Conservation (phyloP, 2,888 invertebrate species). For the Eutolmus rufibarbis region DNA sequence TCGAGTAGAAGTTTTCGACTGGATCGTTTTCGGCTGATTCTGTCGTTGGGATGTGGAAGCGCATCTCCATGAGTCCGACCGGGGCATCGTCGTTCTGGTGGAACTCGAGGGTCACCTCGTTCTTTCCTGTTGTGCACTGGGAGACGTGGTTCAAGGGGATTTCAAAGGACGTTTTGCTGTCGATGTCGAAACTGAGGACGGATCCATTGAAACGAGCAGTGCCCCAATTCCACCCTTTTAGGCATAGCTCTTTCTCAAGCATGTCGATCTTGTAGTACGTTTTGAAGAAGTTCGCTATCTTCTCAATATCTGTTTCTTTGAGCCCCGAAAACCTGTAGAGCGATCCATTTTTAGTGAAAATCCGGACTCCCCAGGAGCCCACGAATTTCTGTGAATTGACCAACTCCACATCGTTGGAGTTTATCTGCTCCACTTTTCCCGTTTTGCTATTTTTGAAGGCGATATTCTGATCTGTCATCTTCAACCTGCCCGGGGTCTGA, state of each 20-base stretch:
- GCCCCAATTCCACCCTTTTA: constrained; percentile 99
- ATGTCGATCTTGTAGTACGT: constrained; percentile 84
- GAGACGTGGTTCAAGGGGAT: constrained; percentile 95
- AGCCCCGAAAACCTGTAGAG: constrained; percentile 94
- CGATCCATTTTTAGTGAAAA: constrained; percentile 88
- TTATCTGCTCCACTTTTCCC: constrained; percentile 93
- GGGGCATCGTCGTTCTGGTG: constrained; percentile 99
- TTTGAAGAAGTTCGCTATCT: constrained; percentile 87
- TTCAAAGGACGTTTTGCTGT: constrained; percentile 88
- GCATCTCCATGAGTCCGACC: constrained; percentile 95
- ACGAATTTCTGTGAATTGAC: constrained; percentile 94
- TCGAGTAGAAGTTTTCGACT: constrained; percentile 95
- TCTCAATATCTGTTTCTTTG: constrained; percentile 91
- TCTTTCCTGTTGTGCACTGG: constrained; percentile 94
- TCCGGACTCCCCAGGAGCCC: constrained; percentile 85
- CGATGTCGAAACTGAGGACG: constrained; percentile 84
- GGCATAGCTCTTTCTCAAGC: constrained; percentile 88
- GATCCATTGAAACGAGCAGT: constrained; percentile 92
- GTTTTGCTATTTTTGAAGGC: constrained; percentile 96
- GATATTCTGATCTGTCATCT: constrained; percentile 88
- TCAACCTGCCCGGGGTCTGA: constrained; percentile 88
- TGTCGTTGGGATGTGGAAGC: constrained; percentile 94
- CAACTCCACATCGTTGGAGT: constrained; percentile 83
- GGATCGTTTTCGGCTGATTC: constrained; percentile 89
- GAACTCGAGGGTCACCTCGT: constrained; percentile 97